These are phyloP conservation scores for Endotricha flammealis DNA, from an alignment of 2,888 invertebrate species.

Conservation along the genomic window DNA sequence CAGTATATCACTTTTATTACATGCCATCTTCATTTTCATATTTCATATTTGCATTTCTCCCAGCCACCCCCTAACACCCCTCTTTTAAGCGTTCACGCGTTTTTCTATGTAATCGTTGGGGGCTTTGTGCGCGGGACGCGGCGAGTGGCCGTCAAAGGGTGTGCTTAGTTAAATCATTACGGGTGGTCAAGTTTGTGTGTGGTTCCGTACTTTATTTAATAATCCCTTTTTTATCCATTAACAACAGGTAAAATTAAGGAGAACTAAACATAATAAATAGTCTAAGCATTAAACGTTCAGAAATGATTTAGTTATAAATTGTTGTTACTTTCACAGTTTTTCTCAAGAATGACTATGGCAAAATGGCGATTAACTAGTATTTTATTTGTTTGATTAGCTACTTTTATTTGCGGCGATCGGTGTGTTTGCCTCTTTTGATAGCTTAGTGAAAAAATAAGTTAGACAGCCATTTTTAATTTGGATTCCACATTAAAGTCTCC, in stretches of 20 bases:
- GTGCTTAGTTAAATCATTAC: neutral
- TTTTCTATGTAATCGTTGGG: conserved; percentile 67
- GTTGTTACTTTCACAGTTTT: neutral
- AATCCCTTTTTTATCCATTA: no score
- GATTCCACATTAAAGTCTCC: no score
- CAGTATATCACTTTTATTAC: conserved; percentile 89
- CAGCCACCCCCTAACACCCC: conserved; percentile 26
- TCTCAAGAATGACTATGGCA: neutral
- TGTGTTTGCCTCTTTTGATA: no score
- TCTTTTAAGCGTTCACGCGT: conserved; percentile 65
- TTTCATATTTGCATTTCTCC: conserved; percentile 79
- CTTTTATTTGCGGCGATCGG: no score
- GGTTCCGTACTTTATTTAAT: conserved; percentile 3
- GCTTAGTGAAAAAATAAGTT: no score
- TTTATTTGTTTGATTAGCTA: no score
- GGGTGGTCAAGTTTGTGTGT: neutral
- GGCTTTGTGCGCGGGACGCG: conserved; percentile 56
- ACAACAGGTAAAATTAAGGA: no score
- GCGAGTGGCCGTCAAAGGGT: conserved; percentile 47
- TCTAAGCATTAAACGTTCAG: no score
- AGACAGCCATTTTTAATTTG: no score
- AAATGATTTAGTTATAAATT: no score
- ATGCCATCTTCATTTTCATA: conserved; percentile 84
- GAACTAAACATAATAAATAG: no score
- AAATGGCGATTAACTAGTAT: no score